Evolutionary conservation across 2,797 vertebrate species (phyloP), one percentile per base, ranked within the genome.

Genomic region (Carapus acus): DNA sequence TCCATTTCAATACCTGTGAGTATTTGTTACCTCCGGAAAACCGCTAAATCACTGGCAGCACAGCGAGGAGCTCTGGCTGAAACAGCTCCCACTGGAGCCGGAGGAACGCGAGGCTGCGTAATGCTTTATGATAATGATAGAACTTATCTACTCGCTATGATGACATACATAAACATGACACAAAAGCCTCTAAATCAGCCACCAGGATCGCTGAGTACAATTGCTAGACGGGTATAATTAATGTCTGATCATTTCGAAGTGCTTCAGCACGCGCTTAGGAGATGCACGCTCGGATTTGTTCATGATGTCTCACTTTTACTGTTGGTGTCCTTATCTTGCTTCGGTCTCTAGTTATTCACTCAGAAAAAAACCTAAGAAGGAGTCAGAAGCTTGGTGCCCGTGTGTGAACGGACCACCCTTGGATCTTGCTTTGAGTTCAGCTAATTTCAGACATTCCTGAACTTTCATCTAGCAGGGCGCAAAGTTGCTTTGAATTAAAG

Each of bases 1-100:
- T 75, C 64, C 73, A 56, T 74, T 73, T 75, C 74, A 75, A 72
- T 82, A 80, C 78, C 74, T 73, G 58, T 43, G 68, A 71, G 71
- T 54, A 77, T 84, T 76, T 70, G 64, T 70, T 67, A 61, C 55
- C 62, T 72, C 58, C 58, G 52, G 53, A 33, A n/a, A 39, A 69
- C 60, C 71, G 60, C 43, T 80, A 77, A 75, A 83, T 81, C 80
- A 84, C 63, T 60, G 67, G 56, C 13, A 53, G 70, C 54, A 36
- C 51, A 43, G 58, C 58, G 54, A 61, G 73, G 34, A 78, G 69
- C 65, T 69, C 61, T 49, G 71, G 61, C 67, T 15, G 58, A 49
- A 79, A 79, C 49, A 49, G 56, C 58, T 78, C 79, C 78, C 78
- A 57, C 38, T 51, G 76, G 76, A 75, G 22, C 43, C 21, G 21